These are phyloP conservation scores for Ascaphus truei DNA, from an alignment of 2,113 vertebrate genomes.

Conservation along the genomic window DNA sequence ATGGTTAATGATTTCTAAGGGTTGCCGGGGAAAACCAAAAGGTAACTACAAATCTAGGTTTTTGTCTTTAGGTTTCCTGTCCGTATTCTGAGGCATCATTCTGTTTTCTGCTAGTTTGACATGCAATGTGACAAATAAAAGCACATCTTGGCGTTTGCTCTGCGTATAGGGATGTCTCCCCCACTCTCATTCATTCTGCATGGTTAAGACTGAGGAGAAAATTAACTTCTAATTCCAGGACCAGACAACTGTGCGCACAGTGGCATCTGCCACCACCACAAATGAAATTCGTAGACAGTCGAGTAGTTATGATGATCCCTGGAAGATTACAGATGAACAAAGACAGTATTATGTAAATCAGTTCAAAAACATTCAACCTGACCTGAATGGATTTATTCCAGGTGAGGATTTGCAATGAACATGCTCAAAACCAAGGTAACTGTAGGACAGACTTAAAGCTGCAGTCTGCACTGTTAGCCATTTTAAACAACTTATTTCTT, in stretches of 20 bases:
- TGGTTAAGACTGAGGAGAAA: conserved; percentile 66
- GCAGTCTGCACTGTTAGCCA: too few relatives aligned
- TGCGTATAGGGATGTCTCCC: too few relatives aligned
- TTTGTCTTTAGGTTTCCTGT: too few relatives aligned
- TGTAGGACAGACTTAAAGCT: too few relatives aligned
- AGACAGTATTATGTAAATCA: conserved; percentile 99
- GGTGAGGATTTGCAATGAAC: conserved; percentile 60
- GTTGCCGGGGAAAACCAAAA: too few relatives aligned
- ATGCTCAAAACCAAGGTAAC: conserved; percentile 48
- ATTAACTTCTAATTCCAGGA: conserved; percentile 71
- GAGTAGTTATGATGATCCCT: conserved; percentile 93
- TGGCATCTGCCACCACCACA: conserved; percentile 79
- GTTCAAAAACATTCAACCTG: conserved; percentile 97
- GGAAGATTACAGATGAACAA: conserved; percentile 99
- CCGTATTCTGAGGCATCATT: too few relatives aligned
- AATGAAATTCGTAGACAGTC: conserved; percentile 98
- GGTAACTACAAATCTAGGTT: too few relatives aligned
- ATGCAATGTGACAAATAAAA: too few relatives aligned
- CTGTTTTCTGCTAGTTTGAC: too few relatives aligned
- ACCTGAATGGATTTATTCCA: conserved; percentile 97
- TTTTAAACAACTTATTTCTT: too few relatives aligned
- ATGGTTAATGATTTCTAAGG: too few relatives aligned
- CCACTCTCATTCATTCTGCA: conserved; percentile 36
- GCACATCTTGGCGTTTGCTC: too few relatives aligned
- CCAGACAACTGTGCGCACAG: conserved; percentile 89